Percentiles rank a stretch among this genome's conserved stretches.
Evolutionary conservation across 2,888 invertebrate genomes (phyloP).

Genomic region (Chrysotoxum bicinctum): DNA sequence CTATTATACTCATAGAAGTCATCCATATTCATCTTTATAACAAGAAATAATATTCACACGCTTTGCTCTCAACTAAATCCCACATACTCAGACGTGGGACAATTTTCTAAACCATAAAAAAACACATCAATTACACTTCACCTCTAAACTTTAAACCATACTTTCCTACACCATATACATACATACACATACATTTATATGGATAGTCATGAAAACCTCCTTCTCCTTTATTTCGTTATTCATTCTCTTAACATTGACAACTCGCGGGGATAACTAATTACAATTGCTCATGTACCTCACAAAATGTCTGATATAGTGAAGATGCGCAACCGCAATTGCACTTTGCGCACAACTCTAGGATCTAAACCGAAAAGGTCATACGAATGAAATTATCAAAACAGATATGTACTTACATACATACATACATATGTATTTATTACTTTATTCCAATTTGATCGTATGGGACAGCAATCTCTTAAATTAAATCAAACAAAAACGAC

Average conservation of each 20-base stretch:
- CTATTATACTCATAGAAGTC: not conserved
- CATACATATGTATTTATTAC: conserved; percentile 60
- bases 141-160: conserved; percentile 64
- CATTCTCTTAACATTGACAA: conserved; percentile 58
- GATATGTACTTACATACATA: conserved; percentile 1
- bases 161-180: not conserved
- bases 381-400: conserved; percentile 71
- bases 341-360: conserved; percentile 32
- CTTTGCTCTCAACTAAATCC: not conserved
- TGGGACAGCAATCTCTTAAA: conserved; percentile 27
- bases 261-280: conserved; percentile 68
- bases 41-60: conserved; percentile 21
- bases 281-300: conserved; percentile 57
- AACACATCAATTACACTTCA: conserved; percentile 66
- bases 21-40: conserved; percentile 9
- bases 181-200: too few relatives aligned
- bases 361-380: conserved; percentile 68
- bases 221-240: not conserved
- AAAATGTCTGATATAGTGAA: conserved; percentile 58
- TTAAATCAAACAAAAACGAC: not conserved
- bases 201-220: not conserved
- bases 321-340: conserved; percentile 61
- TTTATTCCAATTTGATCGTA: conserved; percentile 66
- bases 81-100: conserved; percentile 40
- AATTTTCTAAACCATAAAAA: conserved; percentile 56